phyloP scores from a whole-genome alignment of 2,113 vertebrate genomes.

The Thamnaconus septentrionalis region DNA sequence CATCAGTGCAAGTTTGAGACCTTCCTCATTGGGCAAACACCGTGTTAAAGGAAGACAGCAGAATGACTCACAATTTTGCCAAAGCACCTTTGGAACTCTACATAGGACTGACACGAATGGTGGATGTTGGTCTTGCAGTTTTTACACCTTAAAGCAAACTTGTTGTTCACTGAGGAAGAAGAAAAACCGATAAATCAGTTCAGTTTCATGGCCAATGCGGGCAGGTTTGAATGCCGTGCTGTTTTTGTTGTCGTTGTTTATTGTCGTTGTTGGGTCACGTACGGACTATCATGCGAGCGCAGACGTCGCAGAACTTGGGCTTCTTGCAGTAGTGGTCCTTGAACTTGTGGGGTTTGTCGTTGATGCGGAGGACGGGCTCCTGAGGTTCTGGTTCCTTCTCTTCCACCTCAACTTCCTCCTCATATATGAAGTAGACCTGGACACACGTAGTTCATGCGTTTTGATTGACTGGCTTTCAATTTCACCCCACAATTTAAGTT shows the following conservation, averaged over 20 bases:
- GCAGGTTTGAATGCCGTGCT: too few species aligned
- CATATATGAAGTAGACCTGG: conserved; percentile 92
- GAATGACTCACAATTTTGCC: conserved; percentile 91
- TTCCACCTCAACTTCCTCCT: conserved; percentile 90
- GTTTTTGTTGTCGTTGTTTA: too few species aligned
- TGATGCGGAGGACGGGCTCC: conserved; percentile 81
- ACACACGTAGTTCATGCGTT: conserved; percentile 2
- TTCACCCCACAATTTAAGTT: too few species aligned
- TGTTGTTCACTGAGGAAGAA: conserved; percentile 88
- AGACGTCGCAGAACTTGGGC: conserved; percentile 97
- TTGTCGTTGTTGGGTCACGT: conserved; percentile 53
- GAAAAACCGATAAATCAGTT: neutral
- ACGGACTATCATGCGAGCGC: conserved; percentile 98
- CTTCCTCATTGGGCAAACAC: neutral
- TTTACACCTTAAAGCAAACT: conserved; percentile 95
- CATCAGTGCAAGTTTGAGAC: neutral
- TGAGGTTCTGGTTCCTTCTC: conserved; percentile 86
- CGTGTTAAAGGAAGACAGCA: neutral
- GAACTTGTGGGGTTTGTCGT: conserved; percentile 97
- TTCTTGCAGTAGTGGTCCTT: conserved; percentile 99
- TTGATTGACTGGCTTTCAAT: too few species aligned
- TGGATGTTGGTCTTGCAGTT: conserved; percentile 99
- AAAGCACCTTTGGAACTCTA: conserved; percentile 96
- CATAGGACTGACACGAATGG: conserved; percentile 92
- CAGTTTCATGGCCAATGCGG: too few species aligned